Percentiles rank a stretch among this genome's conserved stretches.
Evolutionary conservation across 2,113 vertebrate genomes (phyloP).

Genomic region (Galbula dea): DNA sequence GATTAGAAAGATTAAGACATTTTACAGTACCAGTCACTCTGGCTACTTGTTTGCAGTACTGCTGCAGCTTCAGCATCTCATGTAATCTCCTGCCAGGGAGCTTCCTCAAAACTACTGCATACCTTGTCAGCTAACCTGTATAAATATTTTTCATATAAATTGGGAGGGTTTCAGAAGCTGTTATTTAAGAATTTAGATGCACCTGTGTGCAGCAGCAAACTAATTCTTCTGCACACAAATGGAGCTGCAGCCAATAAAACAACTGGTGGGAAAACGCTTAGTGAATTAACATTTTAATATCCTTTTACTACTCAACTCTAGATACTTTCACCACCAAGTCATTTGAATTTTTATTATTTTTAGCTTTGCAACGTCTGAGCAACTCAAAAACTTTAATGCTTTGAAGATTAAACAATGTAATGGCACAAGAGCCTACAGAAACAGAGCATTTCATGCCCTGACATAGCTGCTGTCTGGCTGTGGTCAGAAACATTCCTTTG

Average conservation of each 20-base stretch:
- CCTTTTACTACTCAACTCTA: conserved; percentile 34
- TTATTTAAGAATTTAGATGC: conserved; percentile 38
- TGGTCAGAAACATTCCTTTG: conserved; percentile 49
- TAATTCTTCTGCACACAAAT: conserved; percentile 25
- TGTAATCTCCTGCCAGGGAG: not conserved
- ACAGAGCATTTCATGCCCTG: conserved; percentile 22
- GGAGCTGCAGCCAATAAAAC: conserved; percentile 46
- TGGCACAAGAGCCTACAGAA: conserved; percentile 43
- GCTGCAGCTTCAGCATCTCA: not conserved
- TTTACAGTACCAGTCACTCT: not conserved
- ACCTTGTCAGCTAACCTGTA: not conserved
- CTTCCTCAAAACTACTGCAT: conserved; percentile 13
- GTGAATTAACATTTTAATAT: conserved; percentile 61
- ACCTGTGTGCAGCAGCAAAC: conserved; percentile 22
- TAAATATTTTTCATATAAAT: conserved; percentile 27
- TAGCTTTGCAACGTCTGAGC: conserved; percentile 28
- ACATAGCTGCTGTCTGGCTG: conserved; percentile 46
- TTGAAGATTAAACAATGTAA: conserved; percentile 56
- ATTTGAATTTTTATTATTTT: conserved; percentile 67
- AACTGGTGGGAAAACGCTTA: conserved; percentile 30
- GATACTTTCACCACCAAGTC: conserved; percentile 49
- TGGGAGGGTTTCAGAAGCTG: conserved; percentile 37
- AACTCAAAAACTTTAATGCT: conserved; percentile 55
- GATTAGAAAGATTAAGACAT: not conserved
- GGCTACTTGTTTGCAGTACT: not conserved